Evolutionary conservation across 2,888 invertebrate genomes (phyloP).

Genomic region (Actias luna): DNA sequence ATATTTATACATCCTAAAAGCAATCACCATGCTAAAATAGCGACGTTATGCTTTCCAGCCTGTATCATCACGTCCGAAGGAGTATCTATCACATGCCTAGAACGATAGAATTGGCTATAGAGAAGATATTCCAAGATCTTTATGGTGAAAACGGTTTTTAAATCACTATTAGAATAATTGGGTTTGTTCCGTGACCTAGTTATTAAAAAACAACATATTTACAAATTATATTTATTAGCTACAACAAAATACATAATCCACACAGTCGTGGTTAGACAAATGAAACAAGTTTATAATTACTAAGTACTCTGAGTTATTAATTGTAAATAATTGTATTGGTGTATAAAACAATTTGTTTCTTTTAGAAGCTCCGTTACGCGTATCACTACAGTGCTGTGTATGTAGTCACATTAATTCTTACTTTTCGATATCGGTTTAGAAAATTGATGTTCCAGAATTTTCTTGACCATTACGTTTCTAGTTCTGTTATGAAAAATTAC

Average conservation of each 20-base stretch:
- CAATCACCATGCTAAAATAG: no score
- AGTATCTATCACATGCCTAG: no score
- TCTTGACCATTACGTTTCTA: not conserved
- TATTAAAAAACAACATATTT: slow-evolving; percentile 44
- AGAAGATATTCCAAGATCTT: no score
- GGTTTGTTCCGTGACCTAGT: no score
- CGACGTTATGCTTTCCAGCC: no score
- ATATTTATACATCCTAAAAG: no score
- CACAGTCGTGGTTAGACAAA: slow-evolving; percentile 48
- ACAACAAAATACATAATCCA: slow-evolving; percentile 68
- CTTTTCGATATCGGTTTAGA: slow-evolving; percentile 64
- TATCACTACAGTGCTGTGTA: slow-evolving; percentile 79
- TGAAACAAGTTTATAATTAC: slow-evolving; percentile 49
- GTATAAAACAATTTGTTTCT: slow-evolving; percentile 76
- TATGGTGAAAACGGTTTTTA: no score
- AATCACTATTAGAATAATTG: no score
- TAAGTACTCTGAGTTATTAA: slow-evolving; percentile 18
- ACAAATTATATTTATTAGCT: slow-evolving; percentile 76
- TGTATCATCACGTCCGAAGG: no score
- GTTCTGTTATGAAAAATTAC: not conserved
- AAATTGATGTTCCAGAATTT: slow-evolving; percentile 24
- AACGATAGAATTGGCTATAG: no score
- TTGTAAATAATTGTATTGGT: slow-evolving; percentile 53
- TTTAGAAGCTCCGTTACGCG: slow-evolving; percentile 79
- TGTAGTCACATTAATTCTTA: slow-evolving; percentile 53